phyloP scores from a whole-genome alignment of 2,797 vertebrate genomes.

The Peromyscus aztecus region DNA sequence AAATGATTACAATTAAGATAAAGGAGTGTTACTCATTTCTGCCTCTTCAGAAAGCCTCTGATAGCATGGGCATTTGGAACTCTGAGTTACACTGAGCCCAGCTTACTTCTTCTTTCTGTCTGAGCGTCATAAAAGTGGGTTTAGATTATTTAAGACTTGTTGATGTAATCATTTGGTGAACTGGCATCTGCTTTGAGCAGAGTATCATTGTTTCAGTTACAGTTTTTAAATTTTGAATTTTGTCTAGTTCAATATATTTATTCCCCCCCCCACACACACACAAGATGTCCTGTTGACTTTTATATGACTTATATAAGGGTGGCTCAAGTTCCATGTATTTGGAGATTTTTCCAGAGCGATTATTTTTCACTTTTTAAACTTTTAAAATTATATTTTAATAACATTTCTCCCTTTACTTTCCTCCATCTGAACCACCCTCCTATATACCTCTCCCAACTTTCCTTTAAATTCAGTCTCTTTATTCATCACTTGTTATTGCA shows the following conservation, averaged over 20 bases:
- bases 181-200: background rate
- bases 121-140: background rate
- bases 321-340: background rate
- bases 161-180: background rate
- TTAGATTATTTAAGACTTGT: background rate
- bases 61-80: background rate
- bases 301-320: background rate
- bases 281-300: background rate
- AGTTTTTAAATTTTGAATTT: background rate
- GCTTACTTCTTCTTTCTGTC: background rate
- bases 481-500: background rate
- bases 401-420: background rate
- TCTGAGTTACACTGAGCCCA: background rate
- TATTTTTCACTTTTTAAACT: too few relatives aligned
- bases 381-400: background rate
- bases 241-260: background rate
- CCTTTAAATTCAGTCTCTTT: background rate
- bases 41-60: conserved; percentile 29
- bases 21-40: conserved; percentile 33
- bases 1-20: conserved; percentile 66
- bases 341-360: background rate
- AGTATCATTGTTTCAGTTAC: background rate
- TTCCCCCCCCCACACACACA: background rate
- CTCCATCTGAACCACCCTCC: background rate
- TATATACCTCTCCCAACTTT: too few relatives aligned